Evolutionary conservation across 2,113 vertebrate species (phyloP).

Genomic region (Gopherus evgoodei): DNA sequence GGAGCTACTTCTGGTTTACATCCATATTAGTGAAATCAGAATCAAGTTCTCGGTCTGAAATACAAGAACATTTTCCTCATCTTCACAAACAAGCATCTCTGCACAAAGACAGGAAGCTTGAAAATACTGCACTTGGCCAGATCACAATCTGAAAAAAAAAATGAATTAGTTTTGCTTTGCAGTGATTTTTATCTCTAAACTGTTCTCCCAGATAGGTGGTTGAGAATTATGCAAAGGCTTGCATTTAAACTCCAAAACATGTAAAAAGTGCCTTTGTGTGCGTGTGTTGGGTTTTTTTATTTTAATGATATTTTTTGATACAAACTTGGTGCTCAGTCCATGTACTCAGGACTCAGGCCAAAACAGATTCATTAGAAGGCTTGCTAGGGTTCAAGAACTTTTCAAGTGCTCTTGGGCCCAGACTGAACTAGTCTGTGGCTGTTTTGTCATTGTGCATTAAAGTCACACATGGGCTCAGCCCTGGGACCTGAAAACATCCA

Average conservation of each 20-base stretch:
- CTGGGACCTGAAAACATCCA: not conserved
- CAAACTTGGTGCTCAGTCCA: conserved; percentile 1
- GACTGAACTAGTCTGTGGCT: not conserved
- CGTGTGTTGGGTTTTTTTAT: not conserved
- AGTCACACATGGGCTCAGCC: not conserved
- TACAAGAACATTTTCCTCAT: conserved; percentile 36
- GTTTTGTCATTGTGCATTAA: not conserved
- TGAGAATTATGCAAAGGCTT: conserved; percentile 47
- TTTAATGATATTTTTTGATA: not conserved
- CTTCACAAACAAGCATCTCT: conserved; percentile 45
- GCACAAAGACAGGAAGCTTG: conserved; percentile 1
- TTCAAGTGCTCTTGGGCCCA: not conserved
- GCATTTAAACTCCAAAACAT: conserved; percentile 51
- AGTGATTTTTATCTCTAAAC: conserved; percentile 39
- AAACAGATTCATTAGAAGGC: not conserved
- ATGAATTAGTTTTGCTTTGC: conserved; percentile 46
- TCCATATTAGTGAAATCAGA: conserved; percentile 16
- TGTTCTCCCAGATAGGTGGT: conserved; percentile 52
- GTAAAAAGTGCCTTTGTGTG: not conserved
- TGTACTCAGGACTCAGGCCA: conserved; percentile 7
- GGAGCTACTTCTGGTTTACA: conserved; percentile 1
- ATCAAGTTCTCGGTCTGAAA: conserved; percentile 20
- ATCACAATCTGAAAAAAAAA: conserved; percentile 54
- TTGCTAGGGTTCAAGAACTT: conserved; percentile 32
- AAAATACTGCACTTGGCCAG: conserved; percentile 50